Evolutionary conservation across 1,140 invertebrate genomes (phyloP), one percentile per base, ranked within the genome.

Genomic region (Bombyx mandarina): DNA sequence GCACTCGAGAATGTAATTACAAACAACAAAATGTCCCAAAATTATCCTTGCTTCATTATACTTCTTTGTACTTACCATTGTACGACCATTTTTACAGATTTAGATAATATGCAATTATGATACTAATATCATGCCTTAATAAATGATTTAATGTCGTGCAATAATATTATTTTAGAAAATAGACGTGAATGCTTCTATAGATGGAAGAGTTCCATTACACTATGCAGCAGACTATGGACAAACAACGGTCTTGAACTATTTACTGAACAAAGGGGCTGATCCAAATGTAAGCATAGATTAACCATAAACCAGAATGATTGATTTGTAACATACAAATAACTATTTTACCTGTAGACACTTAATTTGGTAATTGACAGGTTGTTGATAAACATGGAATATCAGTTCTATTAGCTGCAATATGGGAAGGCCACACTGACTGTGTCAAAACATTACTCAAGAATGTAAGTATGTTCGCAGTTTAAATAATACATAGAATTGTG

Each of bases 181-280:
- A 68, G 93, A 97, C 89, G 91, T 97, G 4, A 97, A 97, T 89
- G 90, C 92, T 72, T 90, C 93, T 73, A 94, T 97, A 53, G 95
- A 97, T 86, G 95, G 96, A 48, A 90, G 96, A 70, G 93, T 92
- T 60, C 95, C 94, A 18, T 89, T 97, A 57, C 93, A 96, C 81
- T 97, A 97, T 90, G 97, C 97, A 46, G 96, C 97, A 52, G 97
- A 99, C 89, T 99, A 98, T 90, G 97, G 97, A 0, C 97, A 99
- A 83, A 90, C 89, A 54, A 94, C 95, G 79, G 95, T 98, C n/a
- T 91, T 98, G 51, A 91, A 94, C 79, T 98, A 95, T 83, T 90
- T 99, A 63, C 88, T 98, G 58, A 90, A 92, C 26, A 95, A 95
- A 89, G 97, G 97, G 72, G 97, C 96, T 55, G 91, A 98, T 90